Evolutionary conservation across 2,797 vertebrate species (phyloP).

Genomic region (Myotis vivesi): DNA sequence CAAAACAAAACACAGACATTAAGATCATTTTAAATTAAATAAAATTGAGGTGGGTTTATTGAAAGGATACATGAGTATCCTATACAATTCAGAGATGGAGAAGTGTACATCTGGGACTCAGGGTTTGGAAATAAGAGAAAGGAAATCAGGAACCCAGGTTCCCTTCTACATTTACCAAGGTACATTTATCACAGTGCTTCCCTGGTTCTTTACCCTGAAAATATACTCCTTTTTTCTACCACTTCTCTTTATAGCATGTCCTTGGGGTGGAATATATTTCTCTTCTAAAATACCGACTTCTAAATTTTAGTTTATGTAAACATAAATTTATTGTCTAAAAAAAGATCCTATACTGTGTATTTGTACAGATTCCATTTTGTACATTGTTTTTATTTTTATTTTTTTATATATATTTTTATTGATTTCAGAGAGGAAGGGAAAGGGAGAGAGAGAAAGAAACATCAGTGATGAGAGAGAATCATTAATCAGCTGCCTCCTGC

Average conservation of each 20-base stretch:
- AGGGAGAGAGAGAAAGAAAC: too few relatives aligned
- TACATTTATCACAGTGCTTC: background rate
- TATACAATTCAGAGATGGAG: conserved; percentile 12
- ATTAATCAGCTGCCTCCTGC: too few relatives aligned
- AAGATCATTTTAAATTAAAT: conserved; percentile 38
- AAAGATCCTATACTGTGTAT: background rate
- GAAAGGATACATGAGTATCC: background rate
- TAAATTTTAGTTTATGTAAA: conserved; percentile 18
- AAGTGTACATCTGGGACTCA: background rate
- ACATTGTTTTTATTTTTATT: background rate
- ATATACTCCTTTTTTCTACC: background rate
- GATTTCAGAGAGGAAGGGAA: too few relatives aligned
- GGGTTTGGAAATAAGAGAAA: background rate
- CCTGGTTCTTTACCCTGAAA: background rate
- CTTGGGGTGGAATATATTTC: background rate
- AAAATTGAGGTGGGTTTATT: background rate
- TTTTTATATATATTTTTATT: too few relatives aligned
- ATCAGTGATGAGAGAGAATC: too few relatives aligned
- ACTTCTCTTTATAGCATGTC: background rate
- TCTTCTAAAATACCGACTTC: background rate
- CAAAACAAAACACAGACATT: background rate
- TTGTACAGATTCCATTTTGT: conserved; percentile 15
- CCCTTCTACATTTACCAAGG: background rate
- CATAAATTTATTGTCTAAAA: conserved; percentile 12
- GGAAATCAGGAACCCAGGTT: background rate